Base-by-base conservation (phyloP, 2,888 invertebrate genomes). In the Agrilus cyanescens region DNA sequence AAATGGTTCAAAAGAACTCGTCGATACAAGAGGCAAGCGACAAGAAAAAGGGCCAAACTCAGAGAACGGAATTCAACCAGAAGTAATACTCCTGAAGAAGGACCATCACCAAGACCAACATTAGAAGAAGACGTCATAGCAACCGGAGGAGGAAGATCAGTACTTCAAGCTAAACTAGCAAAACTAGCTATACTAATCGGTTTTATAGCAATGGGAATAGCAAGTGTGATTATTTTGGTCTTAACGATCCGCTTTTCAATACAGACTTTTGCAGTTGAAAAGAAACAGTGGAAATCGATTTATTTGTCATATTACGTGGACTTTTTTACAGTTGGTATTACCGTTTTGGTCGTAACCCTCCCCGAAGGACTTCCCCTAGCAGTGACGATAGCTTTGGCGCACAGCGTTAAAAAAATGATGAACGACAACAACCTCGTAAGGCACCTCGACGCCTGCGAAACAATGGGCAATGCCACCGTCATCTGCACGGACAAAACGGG, bases 361-460 rank as follows among this genome's bases (percentile, higher is more conserved):
- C 98, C 98, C 38, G 98, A 99, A 71, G 98, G 98, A 57, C 75
- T 99, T 60, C 98, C 98, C 51, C 74, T 99, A 48, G 98, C 98
- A 63, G 98, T 98, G 57, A 98, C 98, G 15, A 76, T 99, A 46
- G 95, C 97, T 5, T 78, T 98, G 57, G 98, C 98, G 57, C 98
- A 99, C 69, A 98, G 97, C 58, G 98, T 98, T 59, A 97, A 97
- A 90, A 95, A 97, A 95, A 98, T 98, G 97, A 98, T 98, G 97
- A 88, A 91, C 73, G 97, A 99, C 74, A 98, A 98, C 79, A 98
- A 98, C 70, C 73, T 98, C 67, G 98, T 99, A 41, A 81, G 98
- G 41, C 98, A 99, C 72, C 76, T 98, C 71, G 98, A 99, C 72
- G 98, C 98, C n/a, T 99, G 98, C 70, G 98, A 98, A 72, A 99